Conservation (phyloP, 2,113 vertebrate species). For the Dendrocopos noguchii region DNA sequence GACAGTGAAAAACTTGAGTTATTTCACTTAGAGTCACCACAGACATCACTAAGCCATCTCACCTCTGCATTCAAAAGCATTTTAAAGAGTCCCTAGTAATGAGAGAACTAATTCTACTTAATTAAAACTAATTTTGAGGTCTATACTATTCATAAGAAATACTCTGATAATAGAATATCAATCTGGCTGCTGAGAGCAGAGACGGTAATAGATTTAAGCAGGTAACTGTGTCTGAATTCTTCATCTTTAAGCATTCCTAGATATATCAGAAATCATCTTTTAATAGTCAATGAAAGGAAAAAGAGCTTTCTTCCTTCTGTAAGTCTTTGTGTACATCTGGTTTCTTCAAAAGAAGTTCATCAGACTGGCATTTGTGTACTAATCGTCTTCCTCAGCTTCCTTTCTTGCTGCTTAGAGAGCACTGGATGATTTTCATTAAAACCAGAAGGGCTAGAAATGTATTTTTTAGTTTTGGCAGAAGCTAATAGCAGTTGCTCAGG, state of each 20-base stretch:
- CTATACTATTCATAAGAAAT: background rate
- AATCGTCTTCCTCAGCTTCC: background rate
- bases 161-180: background rate
- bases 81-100: background rate
- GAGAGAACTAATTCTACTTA: background rate
- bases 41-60: background rate
- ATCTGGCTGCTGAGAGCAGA: background rate
- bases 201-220: background rate
- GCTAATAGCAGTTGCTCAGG: background rate
- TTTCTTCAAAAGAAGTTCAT: background rate
- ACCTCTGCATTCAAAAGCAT: background rate
- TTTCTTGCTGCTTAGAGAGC: background rate
- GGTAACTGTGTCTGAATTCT: background rate
- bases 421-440: conserved; percentile 26
- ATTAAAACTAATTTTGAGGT: background rate
- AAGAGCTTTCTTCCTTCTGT: background rate
- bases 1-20: background rate
- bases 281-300: background rate
- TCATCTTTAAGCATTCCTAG: background rate
- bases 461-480: conserved; percentile 19
- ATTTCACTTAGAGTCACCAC: background rate
- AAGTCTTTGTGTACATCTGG: background rate
- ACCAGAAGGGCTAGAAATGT: background rate
- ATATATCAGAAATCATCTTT: background rate
- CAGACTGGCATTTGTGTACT: background rate